These are phyloP conservation scores for Takifugu flavidus DNA, from an alignment of 2,113 vertebrate species.

Conservation along the genomic window DNA sequence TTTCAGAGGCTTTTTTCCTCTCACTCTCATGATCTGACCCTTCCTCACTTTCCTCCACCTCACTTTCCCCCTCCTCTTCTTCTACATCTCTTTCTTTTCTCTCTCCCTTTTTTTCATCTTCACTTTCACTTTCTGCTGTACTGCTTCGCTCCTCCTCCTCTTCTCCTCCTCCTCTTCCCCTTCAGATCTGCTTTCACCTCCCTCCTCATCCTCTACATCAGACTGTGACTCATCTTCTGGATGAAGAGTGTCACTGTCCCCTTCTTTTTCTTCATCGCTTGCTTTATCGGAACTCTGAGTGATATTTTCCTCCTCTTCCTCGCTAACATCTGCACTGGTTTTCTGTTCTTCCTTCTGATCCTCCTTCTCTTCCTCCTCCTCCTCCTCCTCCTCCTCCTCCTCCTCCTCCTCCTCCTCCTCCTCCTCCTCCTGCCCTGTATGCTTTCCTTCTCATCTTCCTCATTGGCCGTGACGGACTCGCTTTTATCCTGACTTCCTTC, in stretches of 20 bases:
- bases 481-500: background rate
- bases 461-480: background rate
- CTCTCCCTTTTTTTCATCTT: constrained; percentile 9
- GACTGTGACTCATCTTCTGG: constrained; percentile 12
- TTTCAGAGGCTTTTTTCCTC: constrained; percentile 8
- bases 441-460: background rate
- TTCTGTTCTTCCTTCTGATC: constrained; percentile 12
- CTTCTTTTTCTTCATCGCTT: constrained; percentile 15
- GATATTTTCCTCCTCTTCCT: constrained; percentile 31
- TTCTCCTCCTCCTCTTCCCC: constrained; percentile 22
- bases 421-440: background rate
- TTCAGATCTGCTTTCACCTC: background rate
- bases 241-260: constrained; percentile 32
- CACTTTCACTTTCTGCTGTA: constrained; percentile 3
- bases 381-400: background rate
- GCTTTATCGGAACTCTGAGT: constrained; percentile 8
- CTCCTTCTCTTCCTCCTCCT: constrained; percentile 8
- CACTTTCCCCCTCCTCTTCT: constrained; percentile 6
- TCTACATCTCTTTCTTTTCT: constrained; percentile 6
- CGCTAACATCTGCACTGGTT: constrained; percentile 12
- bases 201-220: constrained; percentile 13
- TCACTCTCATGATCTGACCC: constrained; percentile 26
- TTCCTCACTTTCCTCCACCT: constrained; percentile 5
- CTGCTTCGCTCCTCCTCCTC: constrained; percentile 7
- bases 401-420: background rate